Evolutionary conservation across 2,113 vertebrate genomes (phyloP).

Genomic region (Struthio camelus): DNA sequence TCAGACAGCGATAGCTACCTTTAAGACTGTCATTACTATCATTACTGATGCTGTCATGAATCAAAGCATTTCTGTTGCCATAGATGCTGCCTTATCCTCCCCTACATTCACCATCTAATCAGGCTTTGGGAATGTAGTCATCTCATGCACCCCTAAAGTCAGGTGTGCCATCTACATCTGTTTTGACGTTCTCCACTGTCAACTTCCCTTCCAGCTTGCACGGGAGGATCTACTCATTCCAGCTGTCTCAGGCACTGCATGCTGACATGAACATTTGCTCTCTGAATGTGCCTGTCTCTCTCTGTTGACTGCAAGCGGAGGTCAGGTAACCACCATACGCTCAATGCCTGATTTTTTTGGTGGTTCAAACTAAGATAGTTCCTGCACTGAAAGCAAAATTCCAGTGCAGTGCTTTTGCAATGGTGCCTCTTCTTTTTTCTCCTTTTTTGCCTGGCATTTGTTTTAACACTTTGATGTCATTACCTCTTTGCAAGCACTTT

Average conservation of each 20-base stretch:
- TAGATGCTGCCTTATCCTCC: not conserved
- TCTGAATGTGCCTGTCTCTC: not conserved
- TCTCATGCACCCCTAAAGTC: not conserved
- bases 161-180: not conserved
- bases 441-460: not conserved
- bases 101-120: not conserved
- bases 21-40: not conserved
- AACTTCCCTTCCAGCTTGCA: not conserved
- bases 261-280: not conserved
- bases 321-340: not conserved
- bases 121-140: not conserved
- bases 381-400: not conserved
- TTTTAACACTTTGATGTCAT: not conserved
- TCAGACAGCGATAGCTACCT: not conserved
- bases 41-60: not conserved
- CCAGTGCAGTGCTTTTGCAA: not conserved
- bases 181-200: not conserved
- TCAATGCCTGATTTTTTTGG: not conserved
- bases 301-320: not conserved
- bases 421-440: not conserved
- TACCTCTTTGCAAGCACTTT: not conserved
- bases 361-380: not conserved
- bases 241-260: not conserved
- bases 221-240: not conserved
- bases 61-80: not conserved